These are phyloP conservation scores for Leptinotarsa defecta DNA, from an alignment of 1,140 invertebrate species.

Conservation along the genomic window DNA sequence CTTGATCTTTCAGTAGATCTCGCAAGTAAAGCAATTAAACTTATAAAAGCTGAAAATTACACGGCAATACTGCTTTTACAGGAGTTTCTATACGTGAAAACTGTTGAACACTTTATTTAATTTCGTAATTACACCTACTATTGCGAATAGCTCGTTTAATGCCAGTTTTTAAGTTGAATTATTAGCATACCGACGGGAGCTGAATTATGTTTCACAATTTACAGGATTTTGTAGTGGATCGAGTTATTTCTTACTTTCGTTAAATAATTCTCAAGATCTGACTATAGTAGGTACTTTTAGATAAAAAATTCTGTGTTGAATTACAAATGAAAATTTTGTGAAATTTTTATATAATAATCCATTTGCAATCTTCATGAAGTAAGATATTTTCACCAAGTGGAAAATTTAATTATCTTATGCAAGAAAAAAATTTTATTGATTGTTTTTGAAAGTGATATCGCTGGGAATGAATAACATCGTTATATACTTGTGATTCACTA, in stretches of 20 bases:
- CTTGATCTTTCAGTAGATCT: constrained; percentile 3
- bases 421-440: no score
- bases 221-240: neutral
- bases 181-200: neutral
- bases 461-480: no score
- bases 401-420: no score
- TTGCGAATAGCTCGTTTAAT: neutral
- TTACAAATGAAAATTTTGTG: no score
- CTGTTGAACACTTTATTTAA: neutral
- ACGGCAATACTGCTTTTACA: neutral
- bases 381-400: no score
- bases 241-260: neutral
- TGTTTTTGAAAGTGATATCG: no score
- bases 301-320: no score
- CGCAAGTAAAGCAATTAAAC: neutral
- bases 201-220: neutral
- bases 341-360: no score
- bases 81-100: neutral
- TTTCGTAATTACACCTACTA: neutral
- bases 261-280: neutral
- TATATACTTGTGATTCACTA: no score
- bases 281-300: neutral
- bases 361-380: no score
- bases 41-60: constrained; percentile 9
- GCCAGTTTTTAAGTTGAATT: neutral